phyloP scores from a whole-genome alignment of 2,113 vertebrate species.

The Nyctereutes procyonoides region DNA sequence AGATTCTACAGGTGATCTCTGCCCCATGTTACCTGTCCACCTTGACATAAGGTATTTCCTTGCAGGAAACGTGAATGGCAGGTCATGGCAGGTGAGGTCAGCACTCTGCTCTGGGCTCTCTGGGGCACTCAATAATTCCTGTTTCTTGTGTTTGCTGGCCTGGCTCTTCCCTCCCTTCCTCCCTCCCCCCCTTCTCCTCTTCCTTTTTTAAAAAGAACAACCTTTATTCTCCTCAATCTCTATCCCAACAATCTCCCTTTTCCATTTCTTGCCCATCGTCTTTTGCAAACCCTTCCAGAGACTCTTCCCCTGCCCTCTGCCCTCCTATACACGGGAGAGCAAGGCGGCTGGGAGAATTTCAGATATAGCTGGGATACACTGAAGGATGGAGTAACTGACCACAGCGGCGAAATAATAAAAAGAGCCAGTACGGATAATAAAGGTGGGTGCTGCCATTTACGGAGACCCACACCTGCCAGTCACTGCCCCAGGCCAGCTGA shows the following conservation, averaged over 20 bases:
- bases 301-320: neutral
- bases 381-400: neutral
- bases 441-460: neutral
- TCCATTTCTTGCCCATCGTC: neutral
- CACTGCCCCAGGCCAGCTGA: neutral
- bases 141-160: neutral
- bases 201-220: neutral
- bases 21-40: neutral
- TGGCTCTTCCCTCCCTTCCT: neutral
- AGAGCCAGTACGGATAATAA: neutral
- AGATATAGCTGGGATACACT: neutral
- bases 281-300: neutral
- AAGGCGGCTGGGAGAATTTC: fast-evolving
- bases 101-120: too few species aligned
- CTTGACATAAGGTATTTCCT: neutral
- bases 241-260: neutral
- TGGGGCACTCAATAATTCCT: neutral
- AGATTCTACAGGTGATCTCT: too few species aligned
- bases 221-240: neutral
- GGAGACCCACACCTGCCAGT: neutral
- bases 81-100: too few species aligned
- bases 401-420: neutral
- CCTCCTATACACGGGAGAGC: neutral
- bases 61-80: neutral
- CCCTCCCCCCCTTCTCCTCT: neutral